Percentiles rank a stretch among this genome's conserved stretches.
phyloP scores from a whole-genome alignment of 2,888 invertebrate genomes.

The Pseudococcus viburni region DNA sequence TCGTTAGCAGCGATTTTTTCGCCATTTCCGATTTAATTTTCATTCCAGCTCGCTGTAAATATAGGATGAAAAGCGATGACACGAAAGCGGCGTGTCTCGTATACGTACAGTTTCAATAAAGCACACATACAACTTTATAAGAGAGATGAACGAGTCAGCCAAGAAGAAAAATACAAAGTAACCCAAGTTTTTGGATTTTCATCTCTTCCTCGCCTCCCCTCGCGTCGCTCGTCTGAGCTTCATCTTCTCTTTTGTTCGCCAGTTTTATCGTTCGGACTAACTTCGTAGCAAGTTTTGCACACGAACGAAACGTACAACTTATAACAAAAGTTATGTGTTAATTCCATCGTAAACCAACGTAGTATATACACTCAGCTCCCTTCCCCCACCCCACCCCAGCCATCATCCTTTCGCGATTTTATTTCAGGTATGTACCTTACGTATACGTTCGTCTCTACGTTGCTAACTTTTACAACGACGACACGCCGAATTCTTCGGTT shows the following conservation, averaged over 20 bases:
- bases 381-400: not conserved
- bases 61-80: not conserved
- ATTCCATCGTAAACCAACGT: slow-evolving; percentile 25
- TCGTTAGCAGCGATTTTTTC: too few relatives aligned
- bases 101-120: not conserved
- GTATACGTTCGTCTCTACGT: not conserved
- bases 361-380: not conserved
- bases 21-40: not conserved
- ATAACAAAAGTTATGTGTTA: slow-evolving; percentile 27
- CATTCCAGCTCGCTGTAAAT: not conserved
- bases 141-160: not conserved
- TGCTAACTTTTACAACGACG: not conserved
- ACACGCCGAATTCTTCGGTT: not conserved
- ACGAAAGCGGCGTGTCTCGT: too few relatives aligned
- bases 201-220: not conserved
- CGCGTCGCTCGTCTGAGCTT: not conserved
- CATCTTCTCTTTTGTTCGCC: not conserved
- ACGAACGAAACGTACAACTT: slow-evolving; percentile 17
- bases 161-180: not conserved
- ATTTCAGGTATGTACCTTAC: not conserved
- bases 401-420: not conserved
- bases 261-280: not conserved
- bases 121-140: not conserved
- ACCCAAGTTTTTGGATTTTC: not conserved
- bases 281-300: slow-evolving; percentile 2